Base-by-base conservation (phyloP, 2,888 invertebrate species). In the Crossocerus cetratus region DNA sequence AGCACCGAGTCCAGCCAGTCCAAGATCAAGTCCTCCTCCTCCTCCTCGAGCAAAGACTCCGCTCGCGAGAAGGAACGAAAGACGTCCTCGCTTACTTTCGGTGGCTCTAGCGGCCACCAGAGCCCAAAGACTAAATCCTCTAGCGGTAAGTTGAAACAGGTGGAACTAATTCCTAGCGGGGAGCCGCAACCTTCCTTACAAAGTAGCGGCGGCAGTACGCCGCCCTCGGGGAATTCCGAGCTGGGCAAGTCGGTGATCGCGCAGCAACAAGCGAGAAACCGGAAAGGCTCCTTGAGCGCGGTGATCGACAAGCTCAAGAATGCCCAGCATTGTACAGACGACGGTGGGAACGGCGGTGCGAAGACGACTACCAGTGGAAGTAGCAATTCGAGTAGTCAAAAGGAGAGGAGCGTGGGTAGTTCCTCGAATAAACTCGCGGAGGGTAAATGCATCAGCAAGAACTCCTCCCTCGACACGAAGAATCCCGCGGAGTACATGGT, bases 261-360 rank as follows among this genome's bases (percentile, higher is more conserved):
- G 0, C 88, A 88, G 32, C 88, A 88, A 53, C 93, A 93, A 83
- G 93, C 93, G 60, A 91, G 94, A 11, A 95, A 95, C 82, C 91
- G 95, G 58, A 95, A 95, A 86, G 94, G 95, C 62, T 94, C 94
- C 0, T 91, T 96, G n/a, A 95, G 94, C 76, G 96, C 96, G 18
- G 96, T 97, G 14, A 96, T 97, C 83, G 96, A 97, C 86, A 97
- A 97, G 88, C 90, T 97, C 21, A 95, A 95, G 88, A 94, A 95
- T 64, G 94, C 95, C 58, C 94, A 95, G 87, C 93, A 94, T 85
- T 93, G 93, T 23, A 88, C 92, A 13, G 94, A 94, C 77, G 88
- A 91, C 43, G 91, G 92, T 83, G 84, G 91, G 16, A 91, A 91
- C 14, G 86, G 92, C 61, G 91, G 92, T 8, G 92, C 93, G 83